Conservation (phyloP, 2,888 invertebrate species). For the Tenthredo scrophulariae region DNA sequence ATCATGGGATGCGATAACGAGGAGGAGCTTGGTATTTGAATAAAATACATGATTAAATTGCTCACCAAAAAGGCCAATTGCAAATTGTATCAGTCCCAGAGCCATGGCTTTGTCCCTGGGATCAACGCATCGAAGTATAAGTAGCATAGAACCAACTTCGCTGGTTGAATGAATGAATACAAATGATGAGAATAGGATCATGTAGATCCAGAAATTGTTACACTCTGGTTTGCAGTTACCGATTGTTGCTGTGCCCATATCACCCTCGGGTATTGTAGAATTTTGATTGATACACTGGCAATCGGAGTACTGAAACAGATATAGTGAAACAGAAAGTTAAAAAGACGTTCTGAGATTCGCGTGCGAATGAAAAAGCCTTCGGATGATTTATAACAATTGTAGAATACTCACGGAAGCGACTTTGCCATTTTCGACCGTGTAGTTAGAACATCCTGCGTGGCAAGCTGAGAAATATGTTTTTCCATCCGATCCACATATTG, state of each 20-base stretch:
- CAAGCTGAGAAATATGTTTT: slow-evolving; percentile 93
- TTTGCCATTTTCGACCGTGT: slow-evolving; percentile 82
- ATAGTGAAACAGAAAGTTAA: not conserved
- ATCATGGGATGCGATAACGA: not conserved
- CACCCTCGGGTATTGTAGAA: slow-evolving; percentile 59
- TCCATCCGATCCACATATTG: slow-evolving; percentile 91
- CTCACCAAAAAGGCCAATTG: slow-evolving; percentile 92
- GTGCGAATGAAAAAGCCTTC: not conserved
- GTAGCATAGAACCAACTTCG: slow-evolving; percentile 94
- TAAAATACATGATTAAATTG: not conserved
- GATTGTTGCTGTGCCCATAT: slow-evolving; percentile 82
- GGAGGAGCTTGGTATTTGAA: not conserved
- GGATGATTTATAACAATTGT: not conserved
- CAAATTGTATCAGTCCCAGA: slow-evolving; percentile 95
- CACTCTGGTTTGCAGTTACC: slow-evolving; percentile 92
- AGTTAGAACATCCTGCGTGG: slow-evolving; percentile 90
- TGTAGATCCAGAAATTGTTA: slow-evolving; percentile 89
- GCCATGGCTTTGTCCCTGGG: slow-evolving; percentile 97
- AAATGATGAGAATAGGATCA: slow-evolving; percentile 90
- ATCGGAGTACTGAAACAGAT: slow-evolving; percentile 77
- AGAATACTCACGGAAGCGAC: slow-evolving; percentile 75
- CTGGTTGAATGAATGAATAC: slow-evolving; percentile 96
- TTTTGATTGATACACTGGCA: slow-evolving; percentile 79
- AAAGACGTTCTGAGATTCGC: not conserved
- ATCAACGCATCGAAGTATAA: slow-evolving; percentile 94